A percentile compares a stretch with the other conserved stretches of the same genome.
phyloP scores from a whole-genome alignment of 1,140 invertebrate genomes.

The Metaphire vulgaris region DNA sequence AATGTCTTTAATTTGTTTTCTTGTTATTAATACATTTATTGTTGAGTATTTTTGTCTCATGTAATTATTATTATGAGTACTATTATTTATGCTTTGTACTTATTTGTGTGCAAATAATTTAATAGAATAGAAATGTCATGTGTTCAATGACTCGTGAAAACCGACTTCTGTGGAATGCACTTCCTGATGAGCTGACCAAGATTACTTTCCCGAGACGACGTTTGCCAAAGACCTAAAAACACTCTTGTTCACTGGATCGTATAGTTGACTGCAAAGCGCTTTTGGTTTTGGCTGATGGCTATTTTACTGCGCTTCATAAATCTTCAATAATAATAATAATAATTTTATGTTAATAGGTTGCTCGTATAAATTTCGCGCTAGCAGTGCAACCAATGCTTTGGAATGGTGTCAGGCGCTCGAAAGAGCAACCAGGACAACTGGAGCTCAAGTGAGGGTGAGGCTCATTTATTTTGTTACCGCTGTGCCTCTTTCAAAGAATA shows the following conservation, averaged over 20 bases:
- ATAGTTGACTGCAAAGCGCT: background rate
- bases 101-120: too few species aligned
- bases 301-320: background rate
- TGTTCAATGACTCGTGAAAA: too few species aligned
- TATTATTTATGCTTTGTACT: too few species aligned
- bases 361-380: constrained; percentile 78
- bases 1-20: background rate
- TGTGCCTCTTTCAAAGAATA: too few species aligned
- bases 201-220: too few species aligned
- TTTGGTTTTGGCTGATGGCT: background rate
- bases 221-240: background rate
- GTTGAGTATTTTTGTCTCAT: too few species aligned
- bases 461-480: too few species aligned
- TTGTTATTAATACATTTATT: too few species aligned
- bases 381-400: constrained; percentile 63
- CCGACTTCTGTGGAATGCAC: background rate
- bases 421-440: background rate
- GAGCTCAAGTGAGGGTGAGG: background rate
- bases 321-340: constrained; percentile 6
- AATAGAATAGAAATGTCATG: too few species aligned
- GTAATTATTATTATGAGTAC: too few species aligned
- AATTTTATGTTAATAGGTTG: constrained; percentile 57
- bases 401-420: constrained; percentile 61
- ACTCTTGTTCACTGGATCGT: background rate
- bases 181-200: background rate